Conservation (phyloP, 2,113 vertebrate genomes). For the Terrapene triunguis region DNA sequence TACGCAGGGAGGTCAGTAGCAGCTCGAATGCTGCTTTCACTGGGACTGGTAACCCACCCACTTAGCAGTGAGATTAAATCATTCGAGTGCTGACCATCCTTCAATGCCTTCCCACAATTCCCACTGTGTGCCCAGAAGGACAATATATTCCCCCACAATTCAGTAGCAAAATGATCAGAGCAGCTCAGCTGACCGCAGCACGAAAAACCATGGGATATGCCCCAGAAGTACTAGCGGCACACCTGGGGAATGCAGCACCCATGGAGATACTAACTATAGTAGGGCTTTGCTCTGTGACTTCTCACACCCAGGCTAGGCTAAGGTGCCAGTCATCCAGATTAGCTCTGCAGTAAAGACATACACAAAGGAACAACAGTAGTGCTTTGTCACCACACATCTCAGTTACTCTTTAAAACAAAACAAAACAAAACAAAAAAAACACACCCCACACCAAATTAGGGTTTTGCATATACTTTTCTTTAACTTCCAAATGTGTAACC, state of each 20-base stretch:
- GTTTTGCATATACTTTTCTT: background rate
- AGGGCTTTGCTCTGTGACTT: rapidly evolving
- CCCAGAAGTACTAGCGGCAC: background rate
- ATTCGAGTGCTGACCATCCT: background rate
- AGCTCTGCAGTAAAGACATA: rapidly evolving
- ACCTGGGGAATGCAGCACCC: rapidly evolving
- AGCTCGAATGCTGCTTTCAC: background rate
- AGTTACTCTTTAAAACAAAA: background rate
- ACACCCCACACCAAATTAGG: rapidly evolving
- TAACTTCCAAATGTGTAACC: background rate
- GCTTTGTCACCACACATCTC: rapidly evolving
- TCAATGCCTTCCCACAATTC: background rate
- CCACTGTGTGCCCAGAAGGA: no score
- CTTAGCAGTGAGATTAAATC: background rate
- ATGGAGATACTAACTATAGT: rapidly evolving
- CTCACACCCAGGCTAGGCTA: background rate
- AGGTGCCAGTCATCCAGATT: rapidly evolving
- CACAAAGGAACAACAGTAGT: rapidly evolving
- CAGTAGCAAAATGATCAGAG: rapidly evolving
- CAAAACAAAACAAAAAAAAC: no score
- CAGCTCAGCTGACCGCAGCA: background rate
- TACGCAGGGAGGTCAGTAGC: rapidly evolving
- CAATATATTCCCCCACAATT: rapidly evolving
- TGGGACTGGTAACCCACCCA: background rate
- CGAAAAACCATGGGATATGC: rapidly evolving